Conservation (phyloP, 2,797 vertebrate genomes). For the Ficedula albicollis region DNA sequence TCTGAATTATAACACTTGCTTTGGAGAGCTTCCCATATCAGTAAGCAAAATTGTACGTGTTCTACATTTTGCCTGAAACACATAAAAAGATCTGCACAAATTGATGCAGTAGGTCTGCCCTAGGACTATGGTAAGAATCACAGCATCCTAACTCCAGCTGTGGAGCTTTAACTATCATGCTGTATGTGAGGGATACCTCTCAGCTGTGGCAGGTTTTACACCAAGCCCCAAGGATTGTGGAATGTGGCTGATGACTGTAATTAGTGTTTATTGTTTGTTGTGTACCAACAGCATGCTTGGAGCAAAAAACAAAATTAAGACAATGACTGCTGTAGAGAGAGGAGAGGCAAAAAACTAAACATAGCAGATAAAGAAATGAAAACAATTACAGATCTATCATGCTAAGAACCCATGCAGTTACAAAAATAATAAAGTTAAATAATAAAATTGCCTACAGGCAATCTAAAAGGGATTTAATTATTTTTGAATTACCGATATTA, state of each 20-base stretch:
- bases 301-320: conserved; percentile 21
- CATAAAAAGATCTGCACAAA: background rate
- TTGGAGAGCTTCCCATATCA: background rate
- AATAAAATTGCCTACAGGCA: conserved; percentile 36
- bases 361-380: conserved; percentile 25
- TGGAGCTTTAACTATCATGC: background rate
- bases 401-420: conserved; percentile 17
- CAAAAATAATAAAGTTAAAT: conserved; percentile 56
- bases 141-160: background rate
- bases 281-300: conserved; percentile 14
- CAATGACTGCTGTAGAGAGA: background rate
- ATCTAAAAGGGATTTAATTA: conserved; percentile 49
- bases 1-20: background rate
- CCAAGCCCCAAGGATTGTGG: background rate
- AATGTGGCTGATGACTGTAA: conserved; percentile 4
- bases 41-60: background rate
- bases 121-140: background rate
- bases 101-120: background rate
- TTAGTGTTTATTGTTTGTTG: conserved; percentile 21
- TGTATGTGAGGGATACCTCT: background rate
- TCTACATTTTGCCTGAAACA: background rate
- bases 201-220: background rate
- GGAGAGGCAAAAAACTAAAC: background rate
- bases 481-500: conserved; percentile 23
- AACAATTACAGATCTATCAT: conserved; percentile 32